phyloP scores from a whole-genome alignment of 2,888 invertebrate species.

The Phyto melanocephala region DNA sequence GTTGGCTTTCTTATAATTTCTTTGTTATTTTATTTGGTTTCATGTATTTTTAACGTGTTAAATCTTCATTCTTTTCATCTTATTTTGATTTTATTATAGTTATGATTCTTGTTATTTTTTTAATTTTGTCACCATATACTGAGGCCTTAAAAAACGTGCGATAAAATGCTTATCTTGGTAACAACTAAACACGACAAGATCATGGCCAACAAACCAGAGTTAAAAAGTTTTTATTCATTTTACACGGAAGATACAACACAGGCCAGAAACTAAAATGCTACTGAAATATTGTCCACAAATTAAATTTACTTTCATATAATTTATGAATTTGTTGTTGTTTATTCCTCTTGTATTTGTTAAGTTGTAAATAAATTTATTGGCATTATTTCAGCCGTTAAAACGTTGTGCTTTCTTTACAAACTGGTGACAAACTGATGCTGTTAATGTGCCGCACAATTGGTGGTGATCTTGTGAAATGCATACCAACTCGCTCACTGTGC shows the following conservation, averaged over 20 bases:
- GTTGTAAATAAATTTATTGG: background rate
- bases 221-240: background rate
- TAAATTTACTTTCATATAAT: background rate
- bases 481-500: background rate
- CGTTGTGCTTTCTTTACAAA: conserved; percentile 57
- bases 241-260: background rate
- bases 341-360: background rate
- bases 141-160: conserved; percentile 20
- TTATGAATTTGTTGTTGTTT: background rate
- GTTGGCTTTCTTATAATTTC: background rate
- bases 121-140: background rate
- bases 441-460: conserved; percentile 32
- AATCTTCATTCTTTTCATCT: background rate
- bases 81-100: no score
- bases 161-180: conserved; percentile 38
- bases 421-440: conserved; percentile 64
- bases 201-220: conserved; percentile 34
- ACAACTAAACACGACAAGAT: conserved; percentile 47
- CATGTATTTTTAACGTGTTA: background rate
- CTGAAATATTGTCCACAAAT: conserved; percentile 15
- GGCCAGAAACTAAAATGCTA: conserved; percentile 16
- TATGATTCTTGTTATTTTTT: background rate
- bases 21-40: background rate
- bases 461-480: conserved; percentile 36
- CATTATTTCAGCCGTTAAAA: conserved; percentile 23